Percentiles rank a stretch among this genome's conserved stretches.
These are phyloP conservation scores for Rynchops niger DNA, from an alignment of 2,113 vertebrate species.

Conservation along the genomic window DNA sequence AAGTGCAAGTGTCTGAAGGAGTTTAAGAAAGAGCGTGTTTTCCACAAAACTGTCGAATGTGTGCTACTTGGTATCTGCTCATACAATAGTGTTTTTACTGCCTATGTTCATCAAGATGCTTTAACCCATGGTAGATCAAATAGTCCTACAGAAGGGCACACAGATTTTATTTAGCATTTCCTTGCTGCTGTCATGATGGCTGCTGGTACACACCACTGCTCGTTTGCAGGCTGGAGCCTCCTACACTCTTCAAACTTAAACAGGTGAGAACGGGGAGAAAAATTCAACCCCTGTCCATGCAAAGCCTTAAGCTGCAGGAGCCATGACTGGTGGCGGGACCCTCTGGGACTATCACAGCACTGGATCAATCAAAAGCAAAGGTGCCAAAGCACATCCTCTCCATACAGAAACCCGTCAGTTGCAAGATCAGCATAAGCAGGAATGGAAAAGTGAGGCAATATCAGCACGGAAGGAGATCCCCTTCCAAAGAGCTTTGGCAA, in stretches of 20 bases:
- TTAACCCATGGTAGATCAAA: background rate
- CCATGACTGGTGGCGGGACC: rapidly evolving
- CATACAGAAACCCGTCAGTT: background rate
- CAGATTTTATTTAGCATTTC: background rate
- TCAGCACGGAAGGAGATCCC: background rate
- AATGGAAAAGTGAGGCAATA: background rate
- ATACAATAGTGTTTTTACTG: background rate
- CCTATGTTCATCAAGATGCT: background rate
- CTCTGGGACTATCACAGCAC: background rate
- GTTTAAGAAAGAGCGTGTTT: background rate
- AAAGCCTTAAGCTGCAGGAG: background rate
- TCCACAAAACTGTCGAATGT: background rate
- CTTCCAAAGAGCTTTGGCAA: background rate
- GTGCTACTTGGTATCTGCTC: background rate
- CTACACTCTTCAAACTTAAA: background rate
- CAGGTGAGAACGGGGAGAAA: background rate
- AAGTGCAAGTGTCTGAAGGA: background rate
- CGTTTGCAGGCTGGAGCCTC: background rate
- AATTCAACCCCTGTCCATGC: background rate
- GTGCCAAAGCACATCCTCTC: background rate
- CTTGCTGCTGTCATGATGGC: background rate
- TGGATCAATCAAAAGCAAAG: background rate
- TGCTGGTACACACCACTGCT: background rate
- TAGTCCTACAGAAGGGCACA: background rate
- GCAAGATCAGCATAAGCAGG: background rate